Conservation (phyloP, 1,140 invertebrate genomes). For the Venustaconcha ellipsiformis region DNA sequence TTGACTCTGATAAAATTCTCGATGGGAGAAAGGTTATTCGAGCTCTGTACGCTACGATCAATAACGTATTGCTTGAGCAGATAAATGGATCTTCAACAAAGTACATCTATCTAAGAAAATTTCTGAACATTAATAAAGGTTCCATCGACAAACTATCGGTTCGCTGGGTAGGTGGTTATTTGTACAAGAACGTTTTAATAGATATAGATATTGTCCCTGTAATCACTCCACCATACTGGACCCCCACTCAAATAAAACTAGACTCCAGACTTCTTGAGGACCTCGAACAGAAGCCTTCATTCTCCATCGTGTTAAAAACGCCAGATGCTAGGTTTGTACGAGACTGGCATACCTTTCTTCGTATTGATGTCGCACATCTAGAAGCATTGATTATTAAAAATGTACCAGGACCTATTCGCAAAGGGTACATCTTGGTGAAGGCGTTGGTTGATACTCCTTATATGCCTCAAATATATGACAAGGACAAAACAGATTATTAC, state of each 20-base stretch:
- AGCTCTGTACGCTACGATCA: constrained; percentile 4
- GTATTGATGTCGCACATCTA: constrained; percentile 9
- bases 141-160: constrained; percentile 1
- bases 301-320: constrained; percentile 10
- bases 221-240: background rate
- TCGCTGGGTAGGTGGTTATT: background rate
- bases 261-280: background rate
- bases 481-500: background rate
- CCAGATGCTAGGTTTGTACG: constrained; percentile 12
- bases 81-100: no score
- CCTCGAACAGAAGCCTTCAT: background rate
- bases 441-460: constrained; percentile 7
- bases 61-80: constrained; percentile 4
- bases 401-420: constrained; percentile 3
- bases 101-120: background rate
- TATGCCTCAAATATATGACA: constrained; percentile 2
- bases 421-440: constrained; percentile 22
- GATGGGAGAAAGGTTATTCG: constrained; percentile 3
- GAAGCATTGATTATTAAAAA: constrained; percentile 7
- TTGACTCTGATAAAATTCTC: constrained; percentile 7
- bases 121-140: constrained; percentile 7
- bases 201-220: constrained; percentile 4
- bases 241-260: background rate
- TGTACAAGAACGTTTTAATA: constrained; percentile 6
- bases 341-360: constrained; percentile 8